Conservation (phyloP, 2,888 invertebrate genomes). For the Melanargia galathea region DNA sequence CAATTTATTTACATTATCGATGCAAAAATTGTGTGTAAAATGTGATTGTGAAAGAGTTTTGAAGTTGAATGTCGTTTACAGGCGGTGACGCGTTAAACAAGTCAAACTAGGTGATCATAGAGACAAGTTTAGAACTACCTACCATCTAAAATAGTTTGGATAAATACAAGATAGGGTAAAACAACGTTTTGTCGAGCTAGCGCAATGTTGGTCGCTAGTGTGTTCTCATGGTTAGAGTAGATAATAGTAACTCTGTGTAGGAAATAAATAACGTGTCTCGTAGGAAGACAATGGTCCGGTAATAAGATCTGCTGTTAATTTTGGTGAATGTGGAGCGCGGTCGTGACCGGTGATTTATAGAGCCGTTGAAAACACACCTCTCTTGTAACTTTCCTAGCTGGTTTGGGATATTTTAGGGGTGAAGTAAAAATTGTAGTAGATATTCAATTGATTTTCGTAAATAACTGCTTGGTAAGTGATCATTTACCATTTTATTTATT, state of each 20-base stretch:
- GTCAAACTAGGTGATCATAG: no score
- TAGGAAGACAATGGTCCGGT: slow-evolving; percentile 76
- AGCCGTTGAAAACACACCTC: slow-evolving; percentile 66
- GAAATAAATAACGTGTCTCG: slow-evolving; percentile 73
- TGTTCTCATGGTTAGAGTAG: slow-evolving; percentile 45
- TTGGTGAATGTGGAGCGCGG: slow-evolving; percentile 66
- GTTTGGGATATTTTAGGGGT: not conserved
- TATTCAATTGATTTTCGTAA: not conserved
- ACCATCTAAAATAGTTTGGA: not conserved
- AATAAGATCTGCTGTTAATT: slow-evolving; percentile 77
- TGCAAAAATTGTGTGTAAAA: no score
- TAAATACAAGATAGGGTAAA: not conserved
- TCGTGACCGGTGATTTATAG: slow-evolving; percentile 70
- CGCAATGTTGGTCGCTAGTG: slow-evolving; percentile 2
- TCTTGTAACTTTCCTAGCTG: slow-evolving; percentile 25
- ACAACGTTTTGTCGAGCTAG: not conserved
- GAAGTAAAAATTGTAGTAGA: not conserved
- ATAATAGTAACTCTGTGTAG: slow-evolving; percentile 78
- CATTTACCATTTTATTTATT: no score
- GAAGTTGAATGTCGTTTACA: no score
- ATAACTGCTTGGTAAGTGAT: not conserved
- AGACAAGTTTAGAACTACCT: no score
- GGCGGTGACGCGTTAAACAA: no score
- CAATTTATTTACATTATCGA: no score
- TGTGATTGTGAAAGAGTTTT: no score